Conservation (phyloP, 2,113 vertebrate genomes). For the Ctenomys sociabilis region DNA sequence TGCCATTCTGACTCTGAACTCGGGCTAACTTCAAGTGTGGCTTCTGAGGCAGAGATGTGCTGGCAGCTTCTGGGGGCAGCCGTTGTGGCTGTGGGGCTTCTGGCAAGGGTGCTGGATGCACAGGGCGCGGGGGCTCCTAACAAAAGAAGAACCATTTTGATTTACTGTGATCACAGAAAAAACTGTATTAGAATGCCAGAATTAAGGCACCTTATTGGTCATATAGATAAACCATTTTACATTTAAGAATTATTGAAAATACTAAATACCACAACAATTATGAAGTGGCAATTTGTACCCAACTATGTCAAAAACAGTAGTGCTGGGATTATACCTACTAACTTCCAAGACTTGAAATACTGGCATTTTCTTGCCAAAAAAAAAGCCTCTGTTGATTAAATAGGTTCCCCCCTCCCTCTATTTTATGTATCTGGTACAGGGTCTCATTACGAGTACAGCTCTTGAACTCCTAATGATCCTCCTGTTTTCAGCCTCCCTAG, state of each 20-base stretch:
- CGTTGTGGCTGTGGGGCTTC: conserved; percentile 89
- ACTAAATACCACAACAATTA: background rate
- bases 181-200: background rate
- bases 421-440: too few species aligned
- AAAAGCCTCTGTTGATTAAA: conserved; percentile 14
- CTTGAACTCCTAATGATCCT: too few species aligned
- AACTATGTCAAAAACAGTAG: background rate
- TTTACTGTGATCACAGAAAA: conserved; percentile 13
- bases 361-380: background rate
- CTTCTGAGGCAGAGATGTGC: conserved; percentile 90
- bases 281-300: background rate
- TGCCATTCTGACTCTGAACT: conserved; percentile 97
- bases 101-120: conserved; percentile 88
- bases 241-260: conserved; percentile 35
- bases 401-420: background rate
- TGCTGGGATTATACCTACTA: background rate
- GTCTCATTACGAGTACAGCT: too few species aligned
- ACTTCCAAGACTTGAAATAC: background rate
- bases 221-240: background rate
- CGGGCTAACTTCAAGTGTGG: conserved; percentile 92
- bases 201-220: background rate
- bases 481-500: too few species aligned
- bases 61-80: conserved; percentile 93
- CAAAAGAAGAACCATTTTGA: background rate
- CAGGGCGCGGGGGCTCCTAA: conserved; percentile 87